Evolutionary conservation across 2,888 invertebrate species (phyloP), one percentile per base, ranked within the genome.

Genomic region (Harmothoe impar): DNA sequence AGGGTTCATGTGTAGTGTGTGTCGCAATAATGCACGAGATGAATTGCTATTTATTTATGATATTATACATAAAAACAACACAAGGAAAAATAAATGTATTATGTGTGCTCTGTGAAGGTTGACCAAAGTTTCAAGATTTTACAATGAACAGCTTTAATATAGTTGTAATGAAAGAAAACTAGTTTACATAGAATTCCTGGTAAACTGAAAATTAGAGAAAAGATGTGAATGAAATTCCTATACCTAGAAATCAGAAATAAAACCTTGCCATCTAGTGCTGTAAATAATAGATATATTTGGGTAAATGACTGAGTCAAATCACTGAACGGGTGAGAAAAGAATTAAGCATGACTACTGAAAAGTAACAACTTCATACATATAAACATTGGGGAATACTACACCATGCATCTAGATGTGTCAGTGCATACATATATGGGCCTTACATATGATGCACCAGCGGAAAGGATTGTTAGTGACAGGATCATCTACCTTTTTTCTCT

Each of bases 361-460:
- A n/a, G n/a, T n/a, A 20, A 62, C 3, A 62, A 62, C 3, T 62
- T 7, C 43, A 43, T 43, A 43, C 43, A 43, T 43, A 43, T 12
- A 62, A n/a, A 1, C n/a, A 62, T 7, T 7, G 20, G n/a, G n/a
- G 20, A 3, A 15, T 62, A 20, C 62, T 62, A 62, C 15, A 3
- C 3, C 62, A 62, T 62, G 62, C 62, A 62, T 62, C 23, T n/a
- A 62, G 12, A 62, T 12, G 7, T n/a, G 23, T 62, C 62, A 62
- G 20, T 62, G 62, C 62, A 62, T 20, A 62, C 62, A 62, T 62
- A 43, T 43, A 62, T 62, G 62, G 62, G 62, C 62, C 62, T 62
- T 62, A n/a, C 62, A n/a, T 62, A 62, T 62, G 62, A 20, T 62
- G 23, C 62, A 62, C n/a, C 15, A 3, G 15, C 62, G 15, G 20